These are phyloP conservation scores for Tauraco erythrolophus DNA, from an alignment of 2,113 vertebrate genomes.

Conservation along the genomic window DNA sequence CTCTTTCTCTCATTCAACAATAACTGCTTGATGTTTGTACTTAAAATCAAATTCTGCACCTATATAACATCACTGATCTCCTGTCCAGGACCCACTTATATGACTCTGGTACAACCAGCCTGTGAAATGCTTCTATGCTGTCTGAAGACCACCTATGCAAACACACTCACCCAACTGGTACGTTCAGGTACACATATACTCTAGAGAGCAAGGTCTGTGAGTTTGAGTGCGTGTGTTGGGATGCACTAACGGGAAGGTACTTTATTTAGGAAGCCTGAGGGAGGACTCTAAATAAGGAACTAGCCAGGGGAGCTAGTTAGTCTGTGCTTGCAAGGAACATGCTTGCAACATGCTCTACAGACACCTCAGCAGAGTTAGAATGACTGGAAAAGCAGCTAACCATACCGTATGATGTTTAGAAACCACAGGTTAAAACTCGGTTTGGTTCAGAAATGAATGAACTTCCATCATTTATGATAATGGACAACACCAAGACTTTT, in stretches of 20 bases:
- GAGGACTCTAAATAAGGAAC: not conserved
- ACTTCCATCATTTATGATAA: not conserved
- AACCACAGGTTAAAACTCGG: not conserved
- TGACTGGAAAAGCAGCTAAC: not conserved
- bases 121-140: not conserved
- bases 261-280: not conserved
- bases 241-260: not conserved
- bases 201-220: not conserved
- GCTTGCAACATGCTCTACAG: not conserved
- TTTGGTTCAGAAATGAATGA: not conserved
- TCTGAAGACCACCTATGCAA: not conserved
- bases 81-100: not conserved
- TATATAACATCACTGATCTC: not conserved
- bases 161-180: not conserved
- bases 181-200: no score
- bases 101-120: fast-evolving
- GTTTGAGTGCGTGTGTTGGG: fast-evolving
- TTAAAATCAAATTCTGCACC: not conserved
- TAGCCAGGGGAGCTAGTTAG: not conserved
- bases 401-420: fast-evolving
- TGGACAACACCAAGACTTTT: not conserved
- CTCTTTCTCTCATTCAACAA: not conserved
- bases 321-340: fast-evolving
- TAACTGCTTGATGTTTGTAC: not conserved
- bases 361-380: not conserved